A percentile compares a stretch with the other conserved stretches of the same genome.
These are phyloP conservation scores for Drosophila pseudoananassae DNA, from an alignment of 1,140 invertebrate species.

Conservation along the genomic window DNA sequence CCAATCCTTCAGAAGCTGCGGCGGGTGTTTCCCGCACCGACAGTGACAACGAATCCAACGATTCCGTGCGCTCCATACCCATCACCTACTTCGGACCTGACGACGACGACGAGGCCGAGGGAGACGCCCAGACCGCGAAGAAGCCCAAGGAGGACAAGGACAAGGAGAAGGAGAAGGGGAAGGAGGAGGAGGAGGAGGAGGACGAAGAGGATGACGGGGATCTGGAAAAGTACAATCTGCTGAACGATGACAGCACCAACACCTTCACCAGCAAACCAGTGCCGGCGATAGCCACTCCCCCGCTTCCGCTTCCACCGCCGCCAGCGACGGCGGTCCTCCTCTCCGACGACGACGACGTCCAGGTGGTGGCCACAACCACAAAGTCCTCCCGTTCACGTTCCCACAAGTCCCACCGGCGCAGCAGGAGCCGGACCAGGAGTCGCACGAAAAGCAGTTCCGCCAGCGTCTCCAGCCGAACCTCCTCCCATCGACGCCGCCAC, in stretches of 20 bases:
- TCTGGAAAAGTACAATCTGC: constrained; percentile 69
- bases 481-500: constrained; percentile 22
- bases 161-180: background rate
- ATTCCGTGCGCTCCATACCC: constrained; percentile 80
- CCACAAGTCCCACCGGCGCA: constrained; percentile 31
- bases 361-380: constrained; percentile 50
- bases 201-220: constrained; percentile 62
- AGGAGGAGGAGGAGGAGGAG: constrained; percentile 30
- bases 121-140: background rate
- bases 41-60: constrained; percentile 61
- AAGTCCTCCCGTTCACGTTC: constrained; percentile 25
- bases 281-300: background rate
- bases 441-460: constrained; percentile 18
- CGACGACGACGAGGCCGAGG: constrained; percentile 55
- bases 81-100: constrained; percentile 81
- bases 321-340: constrained; percentile 42
- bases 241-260: constrained; percentile 74
- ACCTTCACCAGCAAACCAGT: constrained; percentile 58
- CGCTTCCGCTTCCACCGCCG: background rate
- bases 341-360: constrained; percentile 78
- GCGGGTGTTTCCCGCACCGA: constrained; percentile 1
- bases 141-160: background rate
- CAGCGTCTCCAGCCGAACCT: constrained; percentile 31
- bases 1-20: constrained; percentile 18
- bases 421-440: constrained; percentile 15